Conservation (phyloP, 2,888 invertebrate genomes). For the Miltochrista miniata region DNA sequence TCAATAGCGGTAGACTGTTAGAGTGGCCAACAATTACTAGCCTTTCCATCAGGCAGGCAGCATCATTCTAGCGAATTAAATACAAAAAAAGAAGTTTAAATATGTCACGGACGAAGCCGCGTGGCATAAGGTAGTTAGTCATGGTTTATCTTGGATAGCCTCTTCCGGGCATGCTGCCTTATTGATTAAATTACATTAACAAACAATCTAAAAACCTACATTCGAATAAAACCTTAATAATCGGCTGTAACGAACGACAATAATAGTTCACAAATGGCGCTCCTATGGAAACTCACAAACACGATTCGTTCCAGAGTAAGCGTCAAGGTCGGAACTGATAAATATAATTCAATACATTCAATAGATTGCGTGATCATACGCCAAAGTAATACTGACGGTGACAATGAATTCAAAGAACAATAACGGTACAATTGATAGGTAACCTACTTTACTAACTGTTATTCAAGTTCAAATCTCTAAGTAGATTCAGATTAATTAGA, state of each 20-base stretch:
- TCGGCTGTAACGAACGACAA: slow-evolving; percentile 27
- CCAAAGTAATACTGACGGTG: slow-evolving; percentile 44
- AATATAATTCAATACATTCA: slow-evolving; percentile 61
- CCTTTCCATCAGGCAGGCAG: no score
- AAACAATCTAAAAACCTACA: slow-evolving; percentile 26
- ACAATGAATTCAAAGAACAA: slow-evolving; percentile 55
- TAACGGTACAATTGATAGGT: slow-evolving; percentile 37
- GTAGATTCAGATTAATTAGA: slow-evolving; percentile 17
- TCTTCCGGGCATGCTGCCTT: slow-evolving; percentile 3
- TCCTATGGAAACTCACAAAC: slow-evolving; percentile 54
- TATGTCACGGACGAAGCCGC: no score
- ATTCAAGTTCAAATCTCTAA: slow-evolving; percentile 16
- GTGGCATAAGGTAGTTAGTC: no score
- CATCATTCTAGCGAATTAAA: no score
- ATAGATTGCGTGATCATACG: slow-evolving; percentile 50
- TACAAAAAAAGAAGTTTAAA: no score
- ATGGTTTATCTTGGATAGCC: no score
- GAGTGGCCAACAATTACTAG: no score
- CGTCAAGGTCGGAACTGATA: slow-evolving; percentile 68
- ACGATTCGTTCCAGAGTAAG: slow-evolving; percentile 65
- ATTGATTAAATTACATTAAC: slow-evolving; percentile 30
- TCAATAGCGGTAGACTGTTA: no score
- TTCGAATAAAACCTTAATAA: slow-evolving; percentile 26
- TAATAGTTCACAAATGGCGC: slow-evolving; percentile 46
- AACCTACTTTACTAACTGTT: slow-evolving; percentile 34